phyloP scores from a whole-genome alignment of 2,797 vertebrate genomes.

The Crocodylus rhombifer region DNA sequence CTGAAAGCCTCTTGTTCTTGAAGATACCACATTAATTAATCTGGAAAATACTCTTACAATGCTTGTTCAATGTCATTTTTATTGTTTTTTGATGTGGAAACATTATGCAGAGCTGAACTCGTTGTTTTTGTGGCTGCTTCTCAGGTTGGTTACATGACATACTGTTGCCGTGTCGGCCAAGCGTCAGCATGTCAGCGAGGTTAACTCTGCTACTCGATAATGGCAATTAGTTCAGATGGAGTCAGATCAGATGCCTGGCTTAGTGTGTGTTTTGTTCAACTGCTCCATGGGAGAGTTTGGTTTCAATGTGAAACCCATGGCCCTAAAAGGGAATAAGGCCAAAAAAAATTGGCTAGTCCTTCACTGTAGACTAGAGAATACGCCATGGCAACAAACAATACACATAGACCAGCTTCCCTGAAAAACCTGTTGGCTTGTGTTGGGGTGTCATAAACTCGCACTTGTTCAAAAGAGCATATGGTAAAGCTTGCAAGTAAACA shows the following conservation, averaged over 20 bases:
- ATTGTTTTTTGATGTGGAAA: slow-evolving; percentile 6
- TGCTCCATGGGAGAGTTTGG: neutral
- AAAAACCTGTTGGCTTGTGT: neutral
- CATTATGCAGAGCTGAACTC: neutral
- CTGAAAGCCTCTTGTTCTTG: slow-evolving; percentile 43
- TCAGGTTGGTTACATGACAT: neutral
- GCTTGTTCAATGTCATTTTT: slow-evolving; percentile 47
- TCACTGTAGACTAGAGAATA: neutral
- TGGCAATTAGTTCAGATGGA: neutral
- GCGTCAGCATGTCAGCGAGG: neutral
- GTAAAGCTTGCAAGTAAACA: too few species aligned
- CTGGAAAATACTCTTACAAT: slow-evolving; percentile 42
- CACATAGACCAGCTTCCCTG: neutral
- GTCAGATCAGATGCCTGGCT: accelerated
- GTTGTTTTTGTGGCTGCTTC: neutral
- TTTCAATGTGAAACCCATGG: accelerated
- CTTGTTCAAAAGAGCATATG: neutral
- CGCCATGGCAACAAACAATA: neutral
- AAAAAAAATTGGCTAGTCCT: neutral
- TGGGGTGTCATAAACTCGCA: neutral
- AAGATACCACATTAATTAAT: slow-evolving; percentile 47
- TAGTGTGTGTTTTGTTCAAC: neutral
- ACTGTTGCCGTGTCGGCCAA: neutral
- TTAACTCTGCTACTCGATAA: neutral
- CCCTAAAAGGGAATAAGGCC: neutral